A percentile compares a stretch with the other conserved stretches of the same genome.
These are phyloP conservation scores for Drosophila flavopinicola DNA, from an alignment of 2,888 invertebrate species.

Conservation along the genomic window DNA sequence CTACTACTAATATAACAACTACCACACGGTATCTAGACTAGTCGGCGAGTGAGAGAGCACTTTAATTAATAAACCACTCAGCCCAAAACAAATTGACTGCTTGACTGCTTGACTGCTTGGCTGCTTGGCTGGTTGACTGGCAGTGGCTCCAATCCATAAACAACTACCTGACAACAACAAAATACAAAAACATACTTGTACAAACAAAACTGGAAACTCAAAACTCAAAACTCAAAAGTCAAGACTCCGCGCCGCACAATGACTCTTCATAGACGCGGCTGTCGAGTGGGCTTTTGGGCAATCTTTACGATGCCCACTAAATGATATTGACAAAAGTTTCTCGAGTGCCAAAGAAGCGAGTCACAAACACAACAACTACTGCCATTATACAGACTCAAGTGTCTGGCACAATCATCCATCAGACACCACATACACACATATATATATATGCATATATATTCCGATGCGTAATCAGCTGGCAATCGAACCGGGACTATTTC, in stretches of 20 bases:
- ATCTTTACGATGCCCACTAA: conserved; percentile 80
- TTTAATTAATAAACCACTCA: conserved; percentile 80
- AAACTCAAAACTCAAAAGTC: conserved; percentile 49
- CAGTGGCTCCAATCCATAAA: conserved; percentile 34
- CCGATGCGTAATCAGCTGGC: conserved; percentile 68
- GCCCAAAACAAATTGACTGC: conserved; percentile 71
- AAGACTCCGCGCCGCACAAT: conserved; percentile 58
- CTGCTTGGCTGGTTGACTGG: conserved; percentile 34
- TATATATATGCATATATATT: conserved; percentile 32
- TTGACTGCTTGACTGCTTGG: conserved; percentile 33
- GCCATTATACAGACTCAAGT: conserved; percentile 66
- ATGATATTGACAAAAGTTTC: conserved; percentile 77
- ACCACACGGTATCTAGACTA: conserved; percentile 25
- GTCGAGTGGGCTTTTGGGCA: conserved; percentile 74
- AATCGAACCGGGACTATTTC: conserved; percentile 12
- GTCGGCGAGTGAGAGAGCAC: conserved; percentile 46
- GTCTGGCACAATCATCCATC: conserved; percentile 73
- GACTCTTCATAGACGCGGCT: conserved; percentile 61
- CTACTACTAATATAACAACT: conserved; percentile 24
- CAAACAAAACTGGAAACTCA: conserved; percentile 14
- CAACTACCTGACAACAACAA: conserved; percentile 36
- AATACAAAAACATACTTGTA: conserved; percentile 27
- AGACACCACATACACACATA: conserved; percentile 53
- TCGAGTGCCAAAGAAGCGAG: conserved; percentile 58
- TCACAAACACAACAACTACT: conserved; percentile 40